phyloP scores from a whole-genome alignment of 2,797 vertebrate genomes.

The Acridotheres tristis region DNA sequence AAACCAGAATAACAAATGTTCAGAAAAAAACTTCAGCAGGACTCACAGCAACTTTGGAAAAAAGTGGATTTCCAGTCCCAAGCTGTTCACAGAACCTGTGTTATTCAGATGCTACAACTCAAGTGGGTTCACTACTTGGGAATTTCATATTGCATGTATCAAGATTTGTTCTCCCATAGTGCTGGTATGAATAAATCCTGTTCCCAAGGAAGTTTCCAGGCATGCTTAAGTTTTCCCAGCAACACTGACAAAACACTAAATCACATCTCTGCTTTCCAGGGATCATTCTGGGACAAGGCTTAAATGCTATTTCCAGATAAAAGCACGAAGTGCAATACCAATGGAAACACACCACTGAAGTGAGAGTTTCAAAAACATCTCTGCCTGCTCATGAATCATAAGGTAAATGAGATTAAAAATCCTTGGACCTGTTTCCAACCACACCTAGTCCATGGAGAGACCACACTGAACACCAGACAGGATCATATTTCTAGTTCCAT shows the following conservation, averaged over 20 bases:
- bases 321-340: neutral
- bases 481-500: neutral
- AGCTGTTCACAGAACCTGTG: too few relatives aligned
- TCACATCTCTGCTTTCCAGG: neutral
- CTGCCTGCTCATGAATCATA: neutral
- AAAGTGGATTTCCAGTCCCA: neutral
- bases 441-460: neutral
- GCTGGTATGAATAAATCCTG: neutral
- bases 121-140: neutral
- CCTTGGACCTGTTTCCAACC: neutral
- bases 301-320: neutral
- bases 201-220: neutral
- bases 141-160: neutral
- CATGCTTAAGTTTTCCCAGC: neutral
- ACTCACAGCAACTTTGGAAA: neutral
- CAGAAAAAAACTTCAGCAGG: neutral
- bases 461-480: neutral
- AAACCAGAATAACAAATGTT: neutral
- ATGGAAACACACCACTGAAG: neutral
- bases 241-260: neutral
- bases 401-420: neutral
- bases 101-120: neutral
- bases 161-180: neutral
- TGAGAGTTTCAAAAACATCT: neutral
- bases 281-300: neutral